These are phyloP conservation scores for Nannoperca australis DNA, from an alignment of 2,797 vertebrate species.

Conservation along the genomic window DNA sequence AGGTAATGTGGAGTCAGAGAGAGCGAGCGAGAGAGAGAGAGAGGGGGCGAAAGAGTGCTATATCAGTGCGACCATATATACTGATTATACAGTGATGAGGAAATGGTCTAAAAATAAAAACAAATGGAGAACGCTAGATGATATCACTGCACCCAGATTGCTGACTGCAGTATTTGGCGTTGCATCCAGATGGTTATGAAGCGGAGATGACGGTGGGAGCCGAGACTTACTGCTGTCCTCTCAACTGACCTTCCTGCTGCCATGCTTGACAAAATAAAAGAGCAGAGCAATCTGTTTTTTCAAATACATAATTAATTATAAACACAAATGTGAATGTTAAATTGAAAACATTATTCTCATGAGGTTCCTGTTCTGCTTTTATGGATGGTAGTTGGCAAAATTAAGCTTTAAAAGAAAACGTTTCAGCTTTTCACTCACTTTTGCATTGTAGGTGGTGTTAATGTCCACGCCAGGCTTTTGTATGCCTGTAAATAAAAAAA, in stretches of 20 bases:
- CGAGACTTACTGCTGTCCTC: slow-evolving; percentile 66
- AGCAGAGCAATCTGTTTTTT: slow-evolving; percentile 42
- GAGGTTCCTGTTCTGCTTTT: background rate
- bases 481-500: background rate
- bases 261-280: slow-evolving; percentile 55
- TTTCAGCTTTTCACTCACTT: slow-evolving; percentile 2
- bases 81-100: slow-evolving; percentile 82
- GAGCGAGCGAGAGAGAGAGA: slow-evolving; percentile 27
- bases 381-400: background rate
- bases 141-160: slow-evolving; percentile 76
- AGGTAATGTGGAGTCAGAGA: slow-evolving; percentile 71
- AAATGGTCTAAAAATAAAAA: slow-evolving; percentile 86
- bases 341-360: slow-evolving; percentile 7
- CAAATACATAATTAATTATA: slow-evolving; percentile 39
- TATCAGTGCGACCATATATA: slow-evolving; percentile 73
- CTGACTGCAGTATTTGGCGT: slow-evolving; percentile 69
- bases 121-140: slow-evolving; percentile 77
- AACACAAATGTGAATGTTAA: slow-evolving; percentile 16
- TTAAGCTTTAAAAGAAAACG: background rate
- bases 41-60: slow-evolving; percentile 24
- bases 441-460: background rate
- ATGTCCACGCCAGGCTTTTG: slow-evolving; percentile 6
- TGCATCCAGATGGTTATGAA: slow-evolving; percentile 70
- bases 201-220: slow-evolving; percentile 49
- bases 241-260: slow-evolving; percentile 69